Evolutionary conservation across 1,140 invertebrate genomes (phyloP), one percentile per base, ranked within the genome.

Genomic region (Drosophila pruinosa): DNA sequence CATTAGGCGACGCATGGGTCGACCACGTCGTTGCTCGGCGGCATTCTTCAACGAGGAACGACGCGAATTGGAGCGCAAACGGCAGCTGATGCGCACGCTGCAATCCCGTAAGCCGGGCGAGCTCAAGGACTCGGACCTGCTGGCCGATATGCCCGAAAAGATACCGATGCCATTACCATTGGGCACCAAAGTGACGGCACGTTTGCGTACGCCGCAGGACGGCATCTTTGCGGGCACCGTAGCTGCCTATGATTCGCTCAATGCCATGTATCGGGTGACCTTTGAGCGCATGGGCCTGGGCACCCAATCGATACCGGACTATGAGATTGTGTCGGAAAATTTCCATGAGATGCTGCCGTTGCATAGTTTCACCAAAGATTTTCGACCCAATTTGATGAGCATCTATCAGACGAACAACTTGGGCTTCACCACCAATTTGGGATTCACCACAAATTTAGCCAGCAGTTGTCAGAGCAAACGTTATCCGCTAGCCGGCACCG

Each of bases 1-100:
- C 92, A 97, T 99, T 28, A 92, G 98, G 53, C 92, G 98, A 63
- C 95, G 99, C 92, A 99, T 99, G 97, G 99, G 99, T 3, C 99
- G 99, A 91, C 99, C 99, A 12, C 92, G 99, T 47, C 93, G 98
- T 81, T 99, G 96, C 91, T 97, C 97, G 2, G 95, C 96, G 91
- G 96, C 97, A 2, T 99, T 99, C 91, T 99, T 99, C 92, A 94
- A 95, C 73, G 98, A 99, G 92, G 99, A 99, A 92, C 93, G 98
- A 45, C 93, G 94, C 70, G 97, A 98, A 75, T 92, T 99, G 34
- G 96, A 98, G 69, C 94, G 95, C 28, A 98, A 98, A 92, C 93
- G 98, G 39, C 95, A 96, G 78, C 96, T 99, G 86, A 99, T 99
- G 77, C 93, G 98, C 61, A 95, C 97, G 80, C 92, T 99, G 43